A percentile compares a stretch with the other conserved stretches of the same genome.
phyloP scores from a whole-genome alignment of 2,888 invertebrate species.

The Cheiracanthium punctorium region DNA sequence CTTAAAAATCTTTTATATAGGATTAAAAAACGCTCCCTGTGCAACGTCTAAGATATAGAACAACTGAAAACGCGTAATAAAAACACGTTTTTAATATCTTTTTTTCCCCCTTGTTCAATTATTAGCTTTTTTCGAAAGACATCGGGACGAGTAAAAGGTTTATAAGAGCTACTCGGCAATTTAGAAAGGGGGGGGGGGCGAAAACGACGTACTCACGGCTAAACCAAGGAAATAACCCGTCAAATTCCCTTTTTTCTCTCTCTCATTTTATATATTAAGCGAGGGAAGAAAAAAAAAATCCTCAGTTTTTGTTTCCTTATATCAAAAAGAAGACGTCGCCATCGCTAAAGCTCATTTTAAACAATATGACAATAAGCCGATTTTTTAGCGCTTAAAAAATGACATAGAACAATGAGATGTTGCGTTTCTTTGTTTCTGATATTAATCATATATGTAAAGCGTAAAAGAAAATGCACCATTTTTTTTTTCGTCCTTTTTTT shows the following conservation, averaged over 20 bases:
- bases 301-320: background rate
- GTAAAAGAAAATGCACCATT: conserved; percentile 10
- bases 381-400: conserved; percentile 56
- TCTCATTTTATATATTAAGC: too few species aligned
- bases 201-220: conserved; percentile 15
- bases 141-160: conserved; percentile 31
- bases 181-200: background rate
- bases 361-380: conserved; percentile 59
- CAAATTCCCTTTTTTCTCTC: conserved; percentile 32
- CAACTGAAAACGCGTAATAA: background rate
- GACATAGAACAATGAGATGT: conserved; percentile 58
- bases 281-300: background rate
- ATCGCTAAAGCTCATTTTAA: conserved; percentile 51
- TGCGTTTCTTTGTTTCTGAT: conserved; percentile 35
- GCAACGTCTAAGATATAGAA: background rate
- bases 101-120: background rate
- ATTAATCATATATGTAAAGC: conserved; percentile 61
- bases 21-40: background rate
- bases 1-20: conserved; percentile 10
- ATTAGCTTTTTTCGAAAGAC: conserved; percentile 10
- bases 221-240: conserved; percentile 31
- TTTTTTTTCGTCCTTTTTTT: conserved; percentile 6
- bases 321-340: conserved; percentile 10
- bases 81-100: background rate
- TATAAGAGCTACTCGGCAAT: conserved; percentile 16